A percentile compares a stretch with the other conserved stretches of the same genome.
phyloP scores from a whole-genome alignment of 1,140 invertebrate species.

The Saxidomus purpurata region DNA sequence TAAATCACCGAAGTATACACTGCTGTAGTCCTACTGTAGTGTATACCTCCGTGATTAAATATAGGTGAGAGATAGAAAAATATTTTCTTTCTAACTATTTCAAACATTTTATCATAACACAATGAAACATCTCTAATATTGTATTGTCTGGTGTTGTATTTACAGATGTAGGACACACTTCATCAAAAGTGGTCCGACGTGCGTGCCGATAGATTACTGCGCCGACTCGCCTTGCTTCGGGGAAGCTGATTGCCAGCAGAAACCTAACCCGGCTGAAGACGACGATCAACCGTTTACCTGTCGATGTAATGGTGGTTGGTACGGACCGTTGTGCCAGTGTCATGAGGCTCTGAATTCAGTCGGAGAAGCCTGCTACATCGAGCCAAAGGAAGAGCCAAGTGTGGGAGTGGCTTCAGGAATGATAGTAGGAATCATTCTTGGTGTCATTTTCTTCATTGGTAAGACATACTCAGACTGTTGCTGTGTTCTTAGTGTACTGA shows the following conservation, averaged over 20 bases:
- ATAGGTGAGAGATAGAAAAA: too few relatives aligned
- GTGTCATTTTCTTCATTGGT: conserved; percentile 80
- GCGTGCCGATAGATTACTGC: conserved; percentile 56
- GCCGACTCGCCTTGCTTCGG: conserved; percentile 78
- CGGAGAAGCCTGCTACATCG: conserved; percentile 93
- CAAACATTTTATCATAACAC: too few relatives aligned
- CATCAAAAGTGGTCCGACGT: neutral
- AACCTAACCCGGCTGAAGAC: neutral
- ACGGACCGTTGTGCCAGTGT: conserved; percentile 84
- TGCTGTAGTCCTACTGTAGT: too few relatives aligned
- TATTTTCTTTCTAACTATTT: too few relatives aligned
- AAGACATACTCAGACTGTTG: conserved; percentile 73
- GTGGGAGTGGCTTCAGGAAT: conserved; percentile 76
- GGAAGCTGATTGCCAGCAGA: conserved; percentile 58
- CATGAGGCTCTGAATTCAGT: conserved; percentile 95
- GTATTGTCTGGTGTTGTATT: too few relatives aligned
- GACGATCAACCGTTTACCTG: conserved; percentile 10
- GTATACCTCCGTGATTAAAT: too few relatives aligned
- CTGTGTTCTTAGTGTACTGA: too few relatives aligned
- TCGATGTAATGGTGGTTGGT: conserved; percentile 32
- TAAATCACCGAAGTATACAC: too few relatives aligned
- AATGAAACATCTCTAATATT: too few relatives aligned
- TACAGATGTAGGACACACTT: conserved; percentile 36
- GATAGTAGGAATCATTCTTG: conserved; percentile 82
- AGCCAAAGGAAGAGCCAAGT: conserved; percentile 56